Evolutionary conservation across 1,140 invertebrate species (phyloP).

Genomic region (Drosophila biarmipes): DNA sequence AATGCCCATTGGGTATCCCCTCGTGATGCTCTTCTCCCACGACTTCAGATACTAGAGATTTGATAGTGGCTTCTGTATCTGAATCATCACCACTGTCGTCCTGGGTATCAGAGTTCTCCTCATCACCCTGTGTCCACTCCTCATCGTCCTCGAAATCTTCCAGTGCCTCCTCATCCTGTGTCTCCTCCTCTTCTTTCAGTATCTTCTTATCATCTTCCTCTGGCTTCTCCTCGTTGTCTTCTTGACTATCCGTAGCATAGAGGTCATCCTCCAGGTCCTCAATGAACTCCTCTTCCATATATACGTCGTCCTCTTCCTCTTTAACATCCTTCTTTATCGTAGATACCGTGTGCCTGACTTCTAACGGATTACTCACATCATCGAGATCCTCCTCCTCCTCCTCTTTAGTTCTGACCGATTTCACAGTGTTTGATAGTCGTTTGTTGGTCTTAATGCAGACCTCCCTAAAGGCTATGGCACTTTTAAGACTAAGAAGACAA

Average conservation of each 20-base stretch:
- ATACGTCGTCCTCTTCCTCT: neutral
- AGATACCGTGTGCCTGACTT: neutral
- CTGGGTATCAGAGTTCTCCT: neutral
- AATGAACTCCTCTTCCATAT: neutral
- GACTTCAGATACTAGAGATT: too few relatives aligned
- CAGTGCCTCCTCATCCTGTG: neutral
- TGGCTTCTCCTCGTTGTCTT: neutral
- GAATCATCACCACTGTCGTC: neutral
- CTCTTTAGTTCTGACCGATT: neutral
- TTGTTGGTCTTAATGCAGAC: constrained; percentile 33
- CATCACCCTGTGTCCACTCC: neutral
- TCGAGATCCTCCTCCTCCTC: neutral
- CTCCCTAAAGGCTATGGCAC: constrained; percentile 39
- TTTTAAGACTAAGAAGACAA: constrained; percentile 30
- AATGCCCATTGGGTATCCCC: too few relatives aligned
- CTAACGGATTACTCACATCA: neutral
- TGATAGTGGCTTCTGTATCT: neutral
- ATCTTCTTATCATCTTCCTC: neutral
- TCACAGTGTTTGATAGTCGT: neutral
- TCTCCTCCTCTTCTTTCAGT: neutral
- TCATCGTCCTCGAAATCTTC: neutral
- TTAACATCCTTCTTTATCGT: neutral
- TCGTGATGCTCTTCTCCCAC: neutral
- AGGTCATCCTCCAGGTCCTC: neutral
- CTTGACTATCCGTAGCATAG: neutral